Evolutionary conservation across 2,888 invertebrate genomes (phyloP), one percentile per base, ranked within the genome.

Genomic region (Oligia fasciuncula): DNA sequence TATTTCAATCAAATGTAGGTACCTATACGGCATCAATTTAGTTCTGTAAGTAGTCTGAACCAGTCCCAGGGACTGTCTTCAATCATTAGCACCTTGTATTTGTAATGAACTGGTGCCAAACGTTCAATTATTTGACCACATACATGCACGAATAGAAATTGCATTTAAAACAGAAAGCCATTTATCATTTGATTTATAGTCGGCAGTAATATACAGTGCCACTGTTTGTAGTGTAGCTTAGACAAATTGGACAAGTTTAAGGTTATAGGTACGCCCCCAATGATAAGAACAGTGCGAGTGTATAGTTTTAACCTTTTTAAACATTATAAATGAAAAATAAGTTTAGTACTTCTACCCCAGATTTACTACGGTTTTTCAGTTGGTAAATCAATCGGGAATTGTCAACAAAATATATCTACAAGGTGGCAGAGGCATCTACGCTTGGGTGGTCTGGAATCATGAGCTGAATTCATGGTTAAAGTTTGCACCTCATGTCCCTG

Each of bases 11-110:
- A 75, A 74, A 46, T 65, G 43, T 74, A 29, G 29, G 29, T 29
- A 29, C 29, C 29, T 29, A 60, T 72, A 19, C 68, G 23, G 76
- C 73, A 76, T 60, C 40, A 40, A 71, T 70, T 81, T 67, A 67
- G 29, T 81, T 72, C 19, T 66, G 43, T 29, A 49, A 62, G 40
- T 62, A 71, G 40, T 40, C 35, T 62, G 60, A 85, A 74, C 65
- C 13, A 74, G 63, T 72, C 57, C 14, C 51, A 54, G 67, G 67
- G 35, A 62, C 82, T 81, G 82, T 67, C 51, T 82, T 85, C 46
- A 68, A 77, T 84, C 86, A 85, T 54, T 81, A 77, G 77, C 82
- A 72, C 85, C 73, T 85, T 74, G 77, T 72, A 77, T 77, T 82
- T 84, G 62, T 74, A 82, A 73, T 72, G 73, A 77, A 68, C 71